Evolutionary conservation across 1,140 invertebrate species (phyloP).

Genomic region (Drosophila ogumai): DNA sequence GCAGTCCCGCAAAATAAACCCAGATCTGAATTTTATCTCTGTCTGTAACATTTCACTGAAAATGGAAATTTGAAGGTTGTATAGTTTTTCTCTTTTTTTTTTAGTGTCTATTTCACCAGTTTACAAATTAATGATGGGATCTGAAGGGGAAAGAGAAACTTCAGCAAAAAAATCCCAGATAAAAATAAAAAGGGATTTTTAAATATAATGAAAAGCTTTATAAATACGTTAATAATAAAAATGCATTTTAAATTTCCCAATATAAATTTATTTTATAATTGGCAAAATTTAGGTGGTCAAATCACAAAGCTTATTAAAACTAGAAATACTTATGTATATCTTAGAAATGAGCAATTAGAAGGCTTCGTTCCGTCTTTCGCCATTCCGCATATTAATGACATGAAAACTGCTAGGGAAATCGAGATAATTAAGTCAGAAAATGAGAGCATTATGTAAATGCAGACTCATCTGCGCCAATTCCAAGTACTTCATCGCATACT

Average conservation of each 20-base stretch:
- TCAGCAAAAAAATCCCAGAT: background rate
- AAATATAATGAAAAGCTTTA: background rate
- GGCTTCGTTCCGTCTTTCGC: background rate
- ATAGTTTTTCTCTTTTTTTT: background rate
- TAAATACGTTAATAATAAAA: background rate
- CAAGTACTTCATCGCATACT: conserved; percentile 31
- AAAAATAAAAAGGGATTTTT: background rate
- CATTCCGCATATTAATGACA: background rate
- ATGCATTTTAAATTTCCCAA: too few relatives aligned
- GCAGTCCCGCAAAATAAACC: conserved; percentile 27
- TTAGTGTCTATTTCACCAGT: conserved; percentile 2
- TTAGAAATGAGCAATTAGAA: background rate
- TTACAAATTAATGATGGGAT: conserved; percentile 25
- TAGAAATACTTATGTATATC: background rate
- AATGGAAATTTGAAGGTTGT: conserved; percentile 21
- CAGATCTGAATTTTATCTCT: conserved; percentile 29
- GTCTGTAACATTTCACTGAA: conserved; percentile 19
- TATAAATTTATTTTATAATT: too few relatives aligned
- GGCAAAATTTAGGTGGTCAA: too few relatives aligned
- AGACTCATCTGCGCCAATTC: conserved; percentile 28
- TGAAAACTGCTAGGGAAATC: conserved; percentile 2
- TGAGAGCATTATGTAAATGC: conserved; percentile 27
- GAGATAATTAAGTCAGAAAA: conserved; percentile 6
- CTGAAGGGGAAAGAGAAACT: background rate
- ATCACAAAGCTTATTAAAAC: background rate